Base-by-base conservation (phyloP, 35 echinoderm and acorn worm genomes). In the Chiridota heheva region DNA sequence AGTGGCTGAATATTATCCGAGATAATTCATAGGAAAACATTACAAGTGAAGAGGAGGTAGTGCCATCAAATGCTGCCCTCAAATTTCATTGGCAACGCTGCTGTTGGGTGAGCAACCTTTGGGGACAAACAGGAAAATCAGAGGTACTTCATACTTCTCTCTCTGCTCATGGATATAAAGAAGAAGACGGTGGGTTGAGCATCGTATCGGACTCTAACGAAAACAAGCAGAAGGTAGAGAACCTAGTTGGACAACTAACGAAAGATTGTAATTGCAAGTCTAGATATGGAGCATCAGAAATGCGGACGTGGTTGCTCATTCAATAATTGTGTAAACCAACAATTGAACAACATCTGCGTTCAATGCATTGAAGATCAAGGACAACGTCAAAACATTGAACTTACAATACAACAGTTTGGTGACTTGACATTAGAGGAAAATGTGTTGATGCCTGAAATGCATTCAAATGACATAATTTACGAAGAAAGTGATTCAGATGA, bases 251-350 rank as follows among this genome's bases (percentile, higher is more conserved):
- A 69, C 6, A 67, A n/a, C 45, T 66, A 32, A 83, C 62, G 7
- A 68, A 44, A 32, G 63, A 66, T 12, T 83, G 80, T 36, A 56
- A 67, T 5, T 83, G 80, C 62, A 83, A 83, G 42, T 69, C 80
- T 15, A 46, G 62, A 48, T 83, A 65, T 69, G 53, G 40, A 36
- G 5, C 60, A 53, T 22, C 47, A 36, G 24, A 67, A 46, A 25
- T 83, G 80, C 44, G 27, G 44, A 36, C 36, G 44, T 12, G 63
- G 80, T 7, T 83, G 80, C 38, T 46, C 63, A 16, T 83, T 63
- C 44, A 0, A 5, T 27, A 70, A 70, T 20, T 70, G 67, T 18
- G 36, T 39, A 38, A 70, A 70, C 67, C 67, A 36, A 4, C 67
- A 70, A 6, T 4, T 3, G 2, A 41, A 0, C 37, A 41, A 18